Evolutionary conservation across 2,888 invertebrate genomes (phyloP).

Genomic region (Zygothrica quintamaculata): DNA sequence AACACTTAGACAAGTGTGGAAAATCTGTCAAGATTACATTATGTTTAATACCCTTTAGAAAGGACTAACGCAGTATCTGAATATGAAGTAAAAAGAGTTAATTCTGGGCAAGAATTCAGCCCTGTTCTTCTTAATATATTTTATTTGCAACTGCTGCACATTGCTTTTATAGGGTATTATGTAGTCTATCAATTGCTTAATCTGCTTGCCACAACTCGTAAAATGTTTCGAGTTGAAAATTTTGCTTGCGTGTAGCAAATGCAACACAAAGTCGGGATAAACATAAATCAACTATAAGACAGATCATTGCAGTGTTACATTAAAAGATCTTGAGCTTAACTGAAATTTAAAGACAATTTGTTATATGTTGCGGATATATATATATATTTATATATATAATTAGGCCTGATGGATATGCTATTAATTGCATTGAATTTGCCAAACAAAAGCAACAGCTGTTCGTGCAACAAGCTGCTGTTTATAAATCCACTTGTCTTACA

Average conservation of each 20-base stretch:
- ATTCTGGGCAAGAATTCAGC: too few relatives aligned
- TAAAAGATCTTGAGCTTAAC: too few relatives aligned
- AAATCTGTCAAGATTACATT: too few relatives aligned
- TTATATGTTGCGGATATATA: too few relatives aligned
- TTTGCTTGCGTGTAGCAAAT: slow-evolving; percentile 4
- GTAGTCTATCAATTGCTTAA: neutral
- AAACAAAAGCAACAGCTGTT: neutral
- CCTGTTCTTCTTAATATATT: too few relatives aligned
- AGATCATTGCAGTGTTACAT: slow-evolving; percentile 52
- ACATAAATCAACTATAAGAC: slow-evolving; percentile 34
- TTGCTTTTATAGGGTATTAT: too few relatives aligned
- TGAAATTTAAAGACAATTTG: neutral
- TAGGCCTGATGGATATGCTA: slow-evolving; percentile 40
- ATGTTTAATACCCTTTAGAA: too few relatives aligned
- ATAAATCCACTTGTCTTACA: slow-evolving; percentile 16
- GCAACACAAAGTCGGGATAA: slow-evolving; percentile 7
- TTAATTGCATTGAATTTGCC: slow-evolving; percentile 35
- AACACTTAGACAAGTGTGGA: slow-evolving; percentile 41
- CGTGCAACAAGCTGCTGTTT: slow-evolving; percentile 28
- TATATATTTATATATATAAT: slow-evolving; percentile 22
- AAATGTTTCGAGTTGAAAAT: neutral
- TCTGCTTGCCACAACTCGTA: neutral
- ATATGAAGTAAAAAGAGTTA: too few relatives aligned
- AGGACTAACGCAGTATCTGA: too few relatives aligned
- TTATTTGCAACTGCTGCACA: too few relatives aligned